Evolutionary conservation across 2,797 vertebrate species (phyloP).

Genomic region (Carapus acus): DNA sequence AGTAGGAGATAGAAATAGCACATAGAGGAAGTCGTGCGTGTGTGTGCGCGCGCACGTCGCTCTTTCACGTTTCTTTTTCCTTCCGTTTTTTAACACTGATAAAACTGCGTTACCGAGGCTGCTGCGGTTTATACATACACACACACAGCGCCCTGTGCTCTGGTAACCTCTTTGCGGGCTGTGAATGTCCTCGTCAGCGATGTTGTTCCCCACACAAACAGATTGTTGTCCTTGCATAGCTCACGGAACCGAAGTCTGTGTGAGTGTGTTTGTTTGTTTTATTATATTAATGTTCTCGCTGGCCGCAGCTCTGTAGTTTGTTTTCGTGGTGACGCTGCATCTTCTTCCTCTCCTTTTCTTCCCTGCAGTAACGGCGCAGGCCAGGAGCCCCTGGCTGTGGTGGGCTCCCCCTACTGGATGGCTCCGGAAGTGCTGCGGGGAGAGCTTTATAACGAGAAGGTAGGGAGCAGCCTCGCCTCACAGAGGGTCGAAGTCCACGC

Average conservation of each 20-base stretch:
- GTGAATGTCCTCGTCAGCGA: too few species aligned
- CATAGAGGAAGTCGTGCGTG: slow-evolving; percentile 53
- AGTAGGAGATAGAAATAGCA: slow-evolving; percentile 63
- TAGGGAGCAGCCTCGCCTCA: slow-evolving; percentile 46
- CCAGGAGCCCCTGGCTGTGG: slow-evolving; percentile 83
- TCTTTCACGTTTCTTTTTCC: slow-evolving; percentile 36
- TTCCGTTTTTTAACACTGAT: slow-evolving; percentile 46
- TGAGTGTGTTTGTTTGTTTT: too few species aligned
- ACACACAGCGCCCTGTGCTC: too few species aligned
- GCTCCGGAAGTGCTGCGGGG: slow-evolving; percentile 90
- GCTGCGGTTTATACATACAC: slow-evolving; percentile 38
- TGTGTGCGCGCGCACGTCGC: slow-evolving; percentile 27
- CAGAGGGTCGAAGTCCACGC: slow-evolving; percentile 40
- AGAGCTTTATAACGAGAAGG: slow-evolving; percentile 93
- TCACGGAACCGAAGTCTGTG: too few species aligned
- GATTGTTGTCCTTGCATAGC: slow-evolving; percentile 7
- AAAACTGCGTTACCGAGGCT: slow-evolving; percentile 43
- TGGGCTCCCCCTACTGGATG: slow-evolving; percentile 98
- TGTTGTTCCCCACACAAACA: too few species aligned
- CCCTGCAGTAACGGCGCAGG: slow-evolving; percentile 73
- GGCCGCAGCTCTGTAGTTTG: too few species aligned
- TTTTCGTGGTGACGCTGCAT: too few species aligned
- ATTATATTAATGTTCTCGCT: too few species aligned
- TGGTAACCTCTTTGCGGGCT: too few species aligned
- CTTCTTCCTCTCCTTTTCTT: slow-evolving; percentile 2